phyloP scores from a whole-genome alignment of 2,797 vertebrate genomes.

The Tapirus indicus region DNA sequence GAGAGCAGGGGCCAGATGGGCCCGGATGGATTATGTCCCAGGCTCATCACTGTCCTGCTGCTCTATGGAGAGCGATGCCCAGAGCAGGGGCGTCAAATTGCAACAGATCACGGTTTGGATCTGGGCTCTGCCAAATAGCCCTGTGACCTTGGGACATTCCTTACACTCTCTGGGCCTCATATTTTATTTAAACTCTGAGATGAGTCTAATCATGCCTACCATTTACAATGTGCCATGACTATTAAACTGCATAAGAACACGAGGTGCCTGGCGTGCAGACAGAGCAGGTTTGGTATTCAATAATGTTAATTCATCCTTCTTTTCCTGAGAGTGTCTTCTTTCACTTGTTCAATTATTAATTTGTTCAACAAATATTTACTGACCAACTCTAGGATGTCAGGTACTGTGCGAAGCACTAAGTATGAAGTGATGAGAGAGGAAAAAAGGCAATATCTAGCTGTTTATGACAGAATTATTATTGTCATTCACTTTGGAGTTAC shows the following conservation, averaged over 20 bases:
- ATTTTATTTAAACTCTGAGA: slow-evolving; percentile 69
- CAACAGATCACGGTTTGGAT: not conserved
- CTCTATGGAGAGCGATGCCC: not conserved
- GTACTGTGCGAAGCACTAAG: not conserved
- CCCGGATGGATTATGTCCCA: not conserved
- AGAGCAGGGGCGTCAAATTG: not conserved
- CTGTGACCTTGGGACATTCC: slow-evolving; percentile 54
- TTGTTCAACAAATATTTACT: slow-evolving; percentile 75
- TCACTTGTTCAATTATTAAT: slow-evolving; percentile 66
- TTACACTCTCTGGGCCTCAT: not conserved
- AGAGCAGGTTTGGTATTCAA: not conserved
- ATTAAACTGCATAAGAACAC: not conserved
- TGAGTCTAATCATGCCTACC: slow-evolving; percentile 8
- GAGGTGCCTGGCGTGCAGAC: not conserved
- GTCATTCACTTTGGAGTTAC: not conserved
- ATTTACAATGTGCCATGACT: not conserved
- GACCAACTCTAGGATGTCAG: slow-evolving; percentile 1
- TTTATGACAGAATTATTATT: not conserved
- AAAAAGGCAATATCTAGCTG: not conserved
- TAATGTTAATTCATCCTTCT: not conserved
- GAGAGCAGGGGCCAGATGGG: not conserved
- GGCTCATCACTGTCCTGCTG: not conserved
- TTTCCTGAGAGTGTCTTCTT: slow-evolving; percentile 60
- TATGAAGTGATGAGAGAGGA: not conserved
- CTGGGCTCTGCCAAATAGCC: not conserved